Percentiles rank a stretch among this genome's conserved stretches.
phyloP scores from a whole-genome alignment of 2,888 invertebrate species.

The Acrobasis suavella region DNA sequence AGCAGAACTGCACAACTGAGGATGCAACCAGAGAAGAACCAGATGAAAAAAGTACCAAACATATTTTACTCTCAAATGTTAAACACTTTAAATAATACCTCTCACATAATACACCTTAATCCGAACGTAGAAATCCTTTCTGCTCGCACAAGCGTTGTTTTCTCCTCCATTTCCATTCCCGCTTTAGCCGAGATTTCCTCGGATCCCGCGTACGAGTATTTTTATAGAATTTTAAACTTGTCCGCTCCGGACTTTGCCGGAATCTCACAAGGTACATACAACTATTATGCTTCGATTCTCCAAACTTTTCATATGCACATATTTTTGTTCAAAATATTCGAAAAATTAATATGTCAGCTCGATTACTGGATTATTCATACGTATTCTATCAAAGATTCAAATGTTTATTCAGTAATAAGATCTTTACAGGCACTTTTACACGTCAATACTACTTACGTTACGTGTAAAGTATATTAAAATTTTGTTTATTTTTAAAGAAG shows the following conservation, averaged over 20 bases:
- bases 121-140: constrained; percentile 38
- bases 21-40: no score
- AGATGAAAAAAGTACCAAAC: no score
- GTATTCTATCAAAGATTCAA: no score
- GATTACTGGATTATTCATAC: no score
- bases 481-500: no score
- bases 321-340: background rate
- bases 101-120: constrained; percentile 8
- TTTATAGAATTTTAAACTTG: constrained; percentile 33
- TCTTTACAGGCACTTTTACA: no score
- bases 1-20: no score
- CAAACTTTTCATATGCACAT: constrained; percentile 4
- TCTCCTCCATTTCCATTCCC: constrained; percentile 55
- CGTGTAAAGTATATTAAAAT: no score
- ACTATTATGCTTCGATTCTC: constrained; percentile 3
- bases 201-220: constrained; percentile 35
- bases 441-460: no score
- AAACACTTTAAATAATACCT: background rate
- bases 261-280: constrained; percentile 9
- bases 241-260: constrained; percentile 11
- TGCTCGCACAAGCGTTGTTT: constrained; percentile 48
- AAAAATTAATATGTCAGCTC: no score
- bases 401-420: no score
- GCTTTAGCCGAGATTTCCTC: constrained; percentile 25
- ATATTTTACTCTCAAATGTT: background rate